Percentiles rank a stretch among this genome's conserved stretches.
Conservation (phyloP, 2,797 vertebrate species). For the Hoplostethus mediterraneus region DNA sequence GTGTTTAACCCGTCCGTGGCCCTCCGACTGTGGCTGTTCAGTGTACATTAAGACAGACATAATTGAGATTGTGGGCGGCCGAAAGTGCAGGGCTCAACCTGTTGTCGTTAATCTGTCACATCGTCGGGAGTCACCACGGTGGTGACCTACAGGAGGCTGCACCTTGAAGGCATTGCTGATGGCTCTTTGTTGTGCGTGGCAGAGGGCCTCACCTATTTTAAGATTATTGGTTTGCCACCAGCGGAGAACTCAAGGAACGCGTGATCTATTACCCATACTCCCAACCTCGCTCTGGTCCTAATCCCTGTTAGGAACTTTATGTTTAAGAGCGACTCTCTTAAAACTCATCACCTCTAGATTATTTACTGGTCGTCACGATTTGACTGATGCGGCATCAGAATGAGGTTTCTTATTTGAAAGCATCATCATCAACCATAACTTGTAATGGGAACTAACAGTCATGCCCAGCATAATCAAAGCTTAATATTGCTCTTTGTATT, state of each 20-base stretch:
- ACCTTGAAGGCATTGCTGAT: conserved; percentile 77
- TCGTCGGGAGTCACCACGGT: conserved; percentile 75
- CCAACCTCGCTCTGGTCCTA: conserved; percentile 52
- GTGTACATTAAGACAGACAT: conserved; percentile 84
- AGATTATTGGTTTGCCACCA: conserved; percentile 82
- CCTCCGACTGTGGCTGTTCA: conserved; percentile 80
- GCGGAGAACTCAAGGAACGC: conserved; percentile 72
- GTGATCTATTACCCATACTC: conserved; percentile 72
- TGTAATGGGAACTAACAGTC: conserved; percentile 46
- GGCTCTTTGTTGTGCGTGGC: conserved; percentile 80
- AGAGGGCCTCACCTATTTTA: conserved; percentile 82
- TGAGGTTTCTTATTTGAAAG: conserved; percentile 42
- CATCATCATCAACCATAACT: conserved; percentile 63
- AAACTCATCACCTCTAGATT: conserved; percentile 62
- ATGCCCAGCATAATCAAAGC: conserved; percentile 68
- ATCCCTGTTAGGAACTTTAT: conserved; percentile 70
- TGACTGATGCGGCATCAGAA: conserved; percentile 55
- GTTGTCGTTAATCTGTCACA: conserved; percentile 88
- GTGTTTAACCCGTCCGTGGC: conserved; percentile 82
- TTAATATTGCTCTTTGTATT: conserved; percentile 71
- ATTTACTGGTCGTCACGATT: conserved; percentile 51
- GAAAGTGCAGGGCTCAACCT: conserved; percentile 83
- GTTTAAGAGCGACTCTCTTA: conserved; percentile 55
- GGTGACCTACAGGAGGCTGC: conserved; percentile 78
- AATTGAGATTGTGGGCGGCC: conserved; percentile 86